Evolutionary conservation across 2,113 vertebrate species (phyloP).

Genomic region (Nanger granti): DNA sequence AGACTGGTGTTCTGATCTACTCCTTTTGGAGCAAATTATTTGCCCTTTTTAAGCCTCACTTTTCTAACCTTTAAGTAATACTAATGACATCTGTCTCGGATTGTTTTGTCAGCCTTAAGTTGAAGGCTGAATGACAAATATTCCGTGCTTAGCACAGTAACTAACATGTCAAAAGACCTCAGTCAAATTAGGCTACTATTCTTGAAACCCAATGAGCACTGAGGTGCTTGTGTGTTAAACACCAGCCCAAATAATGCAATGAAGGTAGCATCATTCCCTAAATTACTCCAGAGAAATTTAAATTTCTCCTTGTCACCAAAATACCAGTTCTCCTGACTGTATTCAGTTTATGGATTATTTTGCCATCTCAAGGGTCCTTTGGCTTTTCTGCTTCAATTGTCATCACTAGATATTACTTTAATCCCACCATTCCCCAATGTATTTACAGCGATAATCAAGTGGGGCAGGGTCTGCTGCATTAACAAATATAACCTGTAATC

Average conservation of each 20-base stretch:
- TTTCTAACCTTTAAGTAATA: neutral
- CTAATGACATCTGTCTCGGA: neutral
- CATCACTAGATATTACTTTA: neutral
- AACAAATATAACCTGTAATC: neutral
- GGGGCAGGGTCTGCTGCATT: neutral
- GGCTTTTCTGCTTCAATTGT: neutral
- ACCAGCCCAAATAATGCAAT: neutral
- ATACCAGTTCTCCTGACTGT: neutral
- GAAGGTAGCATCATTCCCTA: neutral
- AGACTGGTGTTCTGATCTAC: neutral
- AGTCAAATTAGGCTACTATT: neutral
- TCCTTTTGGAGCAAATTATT: neutral
- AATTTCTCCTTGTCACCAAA: neutral
- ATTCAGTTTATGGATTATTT: neutral
- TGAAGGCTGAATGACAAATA: neutral
- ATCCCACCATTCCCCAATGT: neutral
- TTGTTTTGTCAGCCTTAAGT: neutral
- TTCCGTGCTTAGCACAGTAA: neutral
- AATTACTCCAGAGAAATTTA: neutral
- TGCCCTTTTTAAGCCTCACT: neutral
- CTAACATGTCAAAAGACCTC: neutral
- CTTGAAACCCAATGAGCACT: neutral
- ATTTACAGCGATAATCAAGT: neutral
- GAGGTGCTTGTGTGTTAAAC: neutral
- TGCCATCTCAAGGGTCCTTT: neutral